These are phyloP conservation scores for Hippolais icterina DNA, from an alignment of 2,113 vertebrate genomes.

Conservation along the genomic window DNA sequence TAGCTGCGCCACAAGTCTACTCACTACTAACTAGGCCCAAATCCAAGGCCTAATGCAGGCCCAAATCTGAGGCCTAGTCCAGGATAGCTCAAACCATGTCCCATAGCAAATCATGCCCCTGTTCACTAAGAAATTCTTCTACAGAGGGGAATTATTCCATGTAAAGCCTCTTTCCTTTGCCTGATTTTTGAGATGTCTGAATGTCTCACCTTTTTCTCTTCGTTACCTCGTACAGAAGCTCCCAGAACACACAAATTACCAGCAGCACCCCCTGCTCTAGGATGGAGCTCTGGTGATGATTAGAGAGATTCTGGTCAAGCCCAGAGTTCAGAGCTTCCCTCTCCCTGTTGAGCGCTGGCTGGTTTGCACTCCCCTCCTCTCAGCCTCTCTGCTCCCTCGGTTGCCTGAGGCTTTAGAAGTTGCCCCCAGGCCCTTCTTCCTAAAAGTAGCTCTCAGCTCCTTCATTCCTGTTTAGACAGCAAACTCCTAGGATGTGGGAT, in stretches of 20 bases:
- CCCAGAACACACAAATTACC: not conserved
- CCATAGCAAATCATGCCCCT: too few relatives aligned
- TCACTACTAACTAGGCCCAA: too few relatives aligned
- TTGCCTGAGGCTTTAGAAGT: not conserved
- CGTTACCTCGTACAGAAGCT: not conserved
- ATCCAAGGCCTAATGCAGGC: too few relatives aligned
- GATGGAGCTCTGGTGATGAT: not conserved
- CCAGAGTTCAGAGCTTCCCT: not conserved
- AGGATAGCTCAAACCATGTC: too few relatives aligned
- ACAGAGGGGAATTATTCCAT: not conserved
- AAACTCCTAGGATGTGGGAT: not conserved
- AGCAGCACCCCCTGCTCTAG: not conserved
- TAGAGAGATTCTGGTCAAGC: not conserved
- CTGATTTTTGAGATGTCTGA: not conserved
- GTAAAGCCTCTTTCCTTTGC: not conserved
- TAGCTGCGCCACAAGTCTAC: too few relatives aligned
- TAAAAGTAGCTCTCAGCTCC: not conserved
- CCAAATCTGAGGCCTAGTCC: too few relatives aligned
- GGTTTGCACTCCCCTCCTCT: not conserved
- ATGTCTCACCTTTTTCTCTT: not conserved
- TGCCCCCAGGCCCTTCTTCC: not conserved
- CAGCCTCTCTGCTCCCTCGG: fast-evolving
- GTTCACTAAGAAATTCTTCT: too few relatives aligned
- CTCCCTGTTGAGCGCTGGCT: not conserved
- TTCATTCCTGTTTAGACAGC: not conserved